These are phyloP conservation scores for Melikaiella ostensackeni DNA, from an alignment of 2,888 invertebrate species.

Conservation along the genomic window DNA sequence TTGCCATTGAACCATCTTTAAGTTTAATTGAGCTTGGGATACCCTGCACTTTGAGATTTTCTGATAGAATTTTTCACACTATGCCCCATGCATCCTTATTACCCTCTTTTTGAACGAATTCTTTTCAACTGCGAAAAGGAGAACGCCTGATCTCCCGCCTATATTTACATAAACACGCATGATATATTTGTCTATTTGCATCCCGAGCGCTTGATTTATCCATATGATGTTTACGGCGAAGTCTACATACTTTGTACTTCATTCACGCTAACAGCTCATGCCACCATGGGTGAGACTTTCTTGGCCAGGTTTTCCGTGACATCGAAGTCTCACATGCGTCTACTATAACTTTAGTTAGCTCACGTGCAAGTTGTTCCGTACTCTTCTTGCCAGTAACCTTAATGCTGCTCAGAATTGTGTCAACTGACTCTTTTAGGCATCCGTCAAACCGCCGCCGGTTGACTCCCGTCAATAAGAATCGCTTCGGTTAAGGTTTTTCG, in stretches of 20 bases:
- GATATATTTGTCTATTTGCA: too few relatives aligned
- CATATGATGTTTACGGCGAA: background rate
- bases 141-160: background rate
- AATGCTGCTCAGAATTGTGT: too few relatives aligned
- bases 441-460: too few relatives aligned
- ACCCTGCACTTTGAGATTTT: background rate
- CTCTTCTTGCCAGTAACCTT: too few relatives aligned
- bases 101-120: background rate
- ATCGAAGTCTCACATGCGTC: background rate
- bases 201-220: too few relatives aligned
- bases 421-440: too few relatives aligned
- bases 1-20: background rate
- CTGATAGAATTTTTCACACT: background rate
- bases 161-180: too few relatives aligned
- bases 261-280: accelerated
- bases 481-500: too few relatives aligned
- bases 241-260: background rate
- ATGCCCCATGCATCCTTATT: background rate
- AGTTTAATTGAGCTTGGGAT: background rate
- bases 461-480: too few relatives aligned
- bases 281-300: conserved; percentile 23
- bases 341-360: too few relatives aligned
- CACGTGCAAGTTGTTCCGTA: too few relatives aligned
- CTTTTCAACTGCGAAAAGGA: background rate
- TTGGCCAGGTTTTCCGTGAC: background rate